These are phyloP conservation scores for Theropithecus gelada DNA, from an alignment of 2,113 vertebrate species.

Conservation along the genomic window DNA sequence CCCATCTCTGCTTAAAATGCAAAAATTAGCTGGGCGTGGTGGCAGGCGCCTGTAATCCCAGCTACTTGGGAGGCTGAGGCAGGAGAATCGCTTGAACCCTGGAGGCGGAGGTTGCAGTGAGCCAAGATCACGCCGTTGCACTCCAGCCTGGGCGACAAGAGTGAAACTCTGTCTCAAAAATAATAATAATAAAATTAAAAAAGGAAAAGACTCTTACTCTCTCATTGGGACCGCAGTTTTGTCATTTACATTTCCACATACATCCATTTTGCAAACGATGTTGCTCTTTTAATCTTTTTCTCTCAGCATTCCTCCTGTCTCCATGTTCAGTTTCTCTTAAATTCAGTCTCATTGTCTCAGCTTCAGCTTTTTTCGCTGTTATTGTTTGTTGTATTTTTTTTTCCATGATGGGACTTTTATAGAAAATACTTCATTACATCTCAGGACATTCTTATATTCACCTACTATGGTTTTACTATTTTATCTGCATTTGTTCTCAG, in stretches of 20 bases:
- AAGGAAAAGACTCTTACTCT: background rate
- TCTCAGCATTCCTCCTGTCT: background rate
- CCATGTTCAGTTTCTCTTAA: background rate
- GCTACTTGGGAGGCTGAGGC: no score
- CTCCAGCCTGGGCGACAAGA: no score
- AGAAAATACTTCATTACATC: background rate
- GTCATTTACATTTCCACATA: background rate
- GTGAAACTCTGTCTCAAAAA: no score
- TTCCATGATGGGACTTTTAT: background rate
- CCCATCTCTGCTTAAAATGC: no score
- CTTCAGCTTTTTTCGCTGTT: background rate
- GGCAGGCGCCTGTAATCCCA: no score
- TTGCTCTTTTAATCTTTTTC: background rate
- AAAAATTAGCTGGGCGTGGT: no score
- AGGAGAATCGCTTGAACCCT: no score
- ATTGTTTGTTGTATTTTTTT: background rate
- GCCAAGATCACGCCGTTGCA: no score
- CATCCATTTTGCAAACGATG: background rate
- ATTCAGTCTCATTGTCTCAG: background rate
- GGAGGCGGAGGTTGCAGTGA: no score
- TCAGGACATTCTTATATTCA: background rate
- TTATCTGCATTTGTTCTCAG: slow-evolving; percentile 38
- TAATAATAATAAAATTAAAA: no score
- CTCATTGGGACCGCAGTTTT: background rate
- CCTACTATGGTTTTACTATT: background rate